A percentile compares a stretch with the other conserved stretches of the same genome.
Conservation (phyloP, 2,888 invertebrate species). For the Calameuta idolon region DNA sequence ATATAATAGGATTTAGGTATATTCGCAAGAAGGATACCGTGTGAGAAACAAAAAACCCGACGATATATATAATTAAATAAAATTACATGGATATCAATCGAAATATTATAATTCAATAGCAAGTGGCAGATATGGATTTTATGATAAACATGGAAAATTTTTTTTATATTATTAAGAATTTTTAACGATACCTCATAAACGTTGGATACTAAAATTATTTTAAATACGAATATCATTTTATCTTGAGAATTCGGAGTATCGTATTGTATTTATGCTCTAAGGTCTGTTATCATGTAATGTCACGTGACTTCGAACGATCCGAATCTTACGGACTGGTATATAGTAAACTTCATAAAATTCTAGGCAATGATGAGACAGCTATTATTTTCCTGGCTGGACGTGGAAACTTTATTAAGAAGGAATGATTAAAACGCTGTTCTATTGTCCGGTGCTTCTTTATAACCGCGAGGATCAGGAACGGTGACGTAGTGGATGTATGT, state of each 20-base stretch:
- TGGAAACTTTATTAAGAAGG: constrained; percentile 5
- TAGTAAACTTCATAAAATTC: neutral
- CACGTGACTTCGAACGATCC: neutral
- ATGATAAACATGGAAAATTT: too few species aligned
- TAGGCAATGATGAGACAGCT: neutral
- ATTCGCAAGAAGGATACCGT: neutral
- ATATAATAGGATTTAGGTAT: neutral
- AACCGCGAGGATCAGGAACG: neutral
- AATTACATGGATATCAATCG: too few species aligned
- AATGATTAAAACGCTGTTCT: neutral
- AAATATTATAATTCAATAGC: too few species aligned
- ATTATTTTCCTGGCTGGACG: constrained; percentile 5
- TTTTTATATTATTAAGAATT: too few species aligned
- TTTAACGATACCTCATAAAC: too few species aligned
- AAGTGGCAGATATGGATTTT: too few species aligned
- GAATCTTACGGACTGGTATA: neutral
- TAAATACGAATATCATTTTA: neutral
- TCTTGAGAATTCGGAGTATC: neutral
- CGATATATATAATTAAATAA: too few species aligned
- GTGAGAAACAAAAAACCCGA: too few species aligned
- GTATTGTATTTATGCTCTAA: neutral
- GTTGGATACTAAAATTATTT: too few species aligned
- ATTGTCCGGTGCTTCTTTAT: neutral
- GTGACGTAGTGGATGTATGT: neutral
- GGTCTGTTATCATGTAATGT: neutral